These are phyloP conservation scores for Cylas formicarius DNA, from an alignment of 1,140 invertebrate genomes.

Conservation along the genomic window DNA sequence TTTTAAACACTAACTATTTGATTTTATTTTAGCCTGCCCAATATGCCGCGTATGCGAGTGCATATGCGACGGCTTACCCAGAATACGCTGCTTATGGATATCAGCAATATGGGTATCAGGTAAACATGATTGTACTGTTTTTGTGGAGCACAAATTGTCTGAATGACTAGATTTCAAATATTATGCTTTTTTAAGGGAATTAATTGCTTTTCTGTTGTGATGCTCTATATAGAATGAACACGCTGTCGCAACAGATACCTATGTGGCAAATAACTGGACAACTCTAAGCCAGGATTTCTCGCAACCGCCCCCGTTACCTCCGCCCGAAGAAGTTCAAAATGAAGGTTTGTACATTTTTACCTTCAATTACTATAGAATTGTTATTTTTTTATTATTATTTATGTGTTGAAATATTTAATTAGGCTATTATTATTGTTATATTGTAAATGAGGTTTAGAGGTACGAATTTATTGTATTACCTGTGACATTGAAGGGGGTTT, in stretches of 20 bases:
- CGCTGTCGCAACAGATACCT: background rate
- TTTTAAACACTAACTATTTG: too few relatives aligned
- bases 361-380: too few relatives aligned
- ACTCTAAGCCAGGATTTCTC: background rate
- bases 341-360: slow-evolving; percentile 2
- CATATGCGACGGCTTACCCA: too few relatives aligned
- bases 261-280: background rate
- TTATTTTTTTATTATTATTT: too few relatives aligned
- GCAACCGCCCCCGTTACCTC: too few relatives aligned
- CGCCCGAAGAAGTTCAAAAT: background rate
- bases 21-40: too few relatives aligned
- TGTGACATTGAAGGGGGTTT: too few relatives aligned
- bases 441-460: too few relatives aligned
- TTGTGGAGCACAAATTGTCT: background rate
- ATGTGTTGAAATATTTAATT: too few relatives aligned
- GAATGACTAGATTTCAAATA: background rate
- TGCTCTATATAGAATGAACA: background rate
- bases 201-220: background rate
- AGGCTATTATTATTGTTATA: too few relatives aligned
- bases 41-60: too few relatives aligned
- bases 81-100: slow-evolving; percentile 12
- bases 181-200: background rate
- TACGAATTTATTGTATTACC: too few relatives aligned
- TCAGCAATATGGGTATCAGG: slow-evolving; percentile 9
- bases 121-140: background rate